These are phyloP conservation scores for Noctuana brunneofusca DNA, from an alignment of 2,888 invertebrate genomes.

Conservation along the genomic window DNA sequence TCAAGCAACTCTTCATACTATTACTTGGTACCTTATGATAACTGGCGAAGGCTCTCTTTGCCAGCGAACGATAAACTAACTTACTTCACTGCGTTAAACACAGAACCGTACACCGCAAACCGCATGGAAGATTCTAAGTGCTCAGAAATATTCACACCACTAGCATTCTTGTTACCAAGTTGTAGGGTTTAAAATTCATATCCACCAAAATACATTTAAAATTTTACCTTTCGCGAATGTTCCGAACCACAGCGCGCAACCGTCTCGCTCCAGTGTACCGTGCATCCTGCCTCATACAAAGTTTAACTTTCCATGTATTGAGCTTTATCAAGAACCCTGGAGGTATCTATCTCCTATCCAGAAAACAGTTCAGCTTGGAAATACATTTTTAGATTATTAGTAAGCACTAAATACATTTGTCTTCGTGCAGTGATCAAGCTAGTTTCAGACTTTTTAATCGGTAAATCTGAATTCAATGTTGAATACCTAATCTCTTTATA, in stretches of 20 bases:
- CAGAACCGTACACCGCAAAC: conserved; percentile 50
- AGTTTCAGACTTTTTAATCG: too few relatives aligned
- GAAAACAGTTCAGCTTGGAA: not conserved
- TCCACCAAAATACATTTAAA: conserved; percentile 35
- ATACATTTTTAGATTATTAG: not conserved
- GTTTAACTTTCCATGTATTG: conserved; percentile 67
- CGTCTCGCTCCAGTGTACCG: conserved; percentile 80
- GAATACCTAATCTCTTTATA: too few relatives aligned
- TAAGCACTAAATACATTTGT: too few relatives aligned
- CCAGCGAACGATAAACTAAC: conserved; percentile 21
- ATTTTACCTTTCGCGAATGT: conserved; percentile 52
- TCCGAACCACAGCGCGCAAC: conserved; percentile 72
- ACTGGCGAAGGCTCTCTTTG: conserved; percentile 37
- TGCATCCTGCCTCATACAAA: conserved; percentile 73
- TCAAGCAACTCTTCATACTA: conserved; percentile 32
- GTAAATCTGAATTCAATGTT: too few relatives aligned
- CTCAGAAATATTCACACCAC: conserved; percentile 26
- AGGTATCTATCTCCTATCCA: conserved; percentile 17
- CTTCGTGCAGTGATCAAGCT: too few relatives aligned
- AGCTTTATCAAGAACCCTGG: conserved; percentile 42
- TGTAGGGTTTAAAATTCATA: conserved; percentile 43
- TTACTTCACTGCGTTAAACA: conserved; percentile 32
- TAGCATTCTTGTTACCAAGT: conserved; percentile 21
- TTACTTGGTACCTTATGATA: conserved; percentile 43
- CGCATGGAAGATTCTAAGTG: conserved; percentile 44